A percentile compares a stretch with the other conserved stretches of the same genome.
Conservation (phyloP, 1,140 invertebrate species). For the Antheraea mylitta region DNA sequence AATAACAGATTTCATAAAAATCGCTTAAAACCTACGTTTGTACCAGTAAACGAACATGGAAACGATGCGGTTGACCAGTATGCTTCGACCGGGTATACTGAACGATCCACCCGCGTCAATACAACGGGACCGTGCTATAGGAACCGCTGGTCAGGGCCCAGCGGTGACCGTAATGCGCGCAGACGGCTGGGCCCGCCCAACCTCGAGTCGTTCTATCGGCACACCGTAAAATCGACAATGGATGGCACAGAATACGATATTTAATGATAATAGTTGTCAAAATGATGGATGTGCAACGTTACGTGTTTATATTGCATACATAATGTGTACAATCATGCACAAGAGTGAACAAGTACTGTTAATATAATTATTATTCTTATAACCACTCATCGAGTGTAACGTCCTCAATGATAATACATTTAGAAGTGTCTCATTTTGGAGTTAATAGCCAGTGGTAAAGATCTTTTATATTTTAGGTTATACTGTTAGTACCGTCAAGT, state of each 20-base stretch:
- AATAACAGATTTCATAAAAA: neutral
- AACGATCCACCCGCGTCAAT: conserved; percentile 11
- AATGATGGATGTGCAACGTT: neutral
- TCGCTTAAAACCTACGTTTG: neutral
- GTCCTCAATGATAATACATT: too few relatives aligned
- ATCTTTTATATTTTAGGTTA: too few relatives aligned
- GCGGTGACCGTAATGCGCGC: neutral
- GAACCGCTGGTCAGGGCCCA: neutral
- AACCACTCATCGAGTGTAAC: too few relatives aligned
- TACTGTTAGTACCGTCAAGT: too few relatives aligned
- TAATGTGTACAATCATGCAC: too few relatives aligned
- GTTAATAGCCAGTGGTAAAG: too few relatives aligned
- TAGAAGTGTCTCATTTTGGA: too few relatives aligned
- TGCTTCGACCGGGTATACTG: neutral
- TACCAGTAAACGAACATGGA: conserved; percentile 2
- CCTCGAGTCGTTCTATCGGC: neutral
- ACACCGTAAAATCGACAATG: neutral
- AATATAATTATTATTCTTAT: too few relatives aligned
- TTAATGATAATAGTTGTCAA: neutral
- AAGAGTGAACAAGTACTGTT: too few relatives aligned
- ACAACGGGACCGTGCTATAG: conserved; percentile 9
- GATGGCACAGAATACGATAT: neutral
- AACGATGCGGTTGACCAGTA: conserved; percentile 8
- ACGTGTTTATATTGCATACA: neutral
- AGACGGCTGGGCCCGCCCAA: neutral